Evolutionary conservation across 2,888 invertebrate species (phyloP).

Genomic region (Laspeyria flexula): DNA sequence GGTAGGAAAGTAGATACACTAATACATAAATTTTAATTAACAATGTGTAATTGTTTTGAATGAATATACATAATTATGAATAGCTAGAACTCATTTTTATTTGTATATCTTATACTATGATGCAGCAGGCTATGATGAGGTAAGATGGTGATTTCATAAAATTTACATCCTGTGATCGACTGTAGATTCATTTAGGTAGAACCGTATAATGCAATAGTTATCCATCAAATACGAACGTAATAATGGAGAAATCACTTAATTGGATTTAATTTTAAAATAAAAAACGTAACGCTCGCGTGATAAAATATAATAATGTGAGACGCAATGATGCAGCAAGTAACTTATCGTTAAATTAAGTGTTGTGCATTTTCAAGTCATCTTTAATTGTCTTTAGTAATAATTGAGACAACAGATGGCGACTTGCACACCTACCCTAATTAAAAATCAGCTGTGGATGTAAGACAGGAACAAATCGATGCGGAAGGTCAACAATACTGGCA

Average conservation of each 20-base stretch:
- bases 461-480: constrained; percentile 65
- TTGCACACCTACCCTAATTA: constrained; percentile 28
- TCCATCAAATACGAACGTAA: not conserved
- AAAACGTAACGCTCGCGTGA: constrained; percentile 6
- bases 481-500: constrained; percentile 69
- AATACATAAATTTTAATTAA: no score
- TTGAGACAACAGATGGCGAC: not conserved
- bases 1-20: no score
- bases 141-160: no score
- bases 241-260: not conserved
- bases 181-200: not conserved
- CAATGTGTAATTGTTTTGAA: no score
- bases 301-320: constrained; percentile 6
- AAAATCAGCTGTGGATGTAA: constrained; percentile 65
- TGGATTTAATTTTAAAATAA: not conserved
- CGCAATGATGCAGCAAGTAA: constrained; percentile 4
- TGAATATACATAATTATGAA: no score
- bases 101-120: no score
- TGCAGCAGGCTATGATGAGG: no score
- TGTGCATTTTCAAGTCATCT: constrained; percentile 10
- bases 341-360: not conserved
- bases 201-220: not conserved
- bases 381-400: constrained; percentile 2
- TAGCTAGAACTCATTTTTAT: no score
- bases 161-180: not conserved